Conservation (phyloP, 1,140 invertebrate species). For the Habropoda laboriosa region DNA sequence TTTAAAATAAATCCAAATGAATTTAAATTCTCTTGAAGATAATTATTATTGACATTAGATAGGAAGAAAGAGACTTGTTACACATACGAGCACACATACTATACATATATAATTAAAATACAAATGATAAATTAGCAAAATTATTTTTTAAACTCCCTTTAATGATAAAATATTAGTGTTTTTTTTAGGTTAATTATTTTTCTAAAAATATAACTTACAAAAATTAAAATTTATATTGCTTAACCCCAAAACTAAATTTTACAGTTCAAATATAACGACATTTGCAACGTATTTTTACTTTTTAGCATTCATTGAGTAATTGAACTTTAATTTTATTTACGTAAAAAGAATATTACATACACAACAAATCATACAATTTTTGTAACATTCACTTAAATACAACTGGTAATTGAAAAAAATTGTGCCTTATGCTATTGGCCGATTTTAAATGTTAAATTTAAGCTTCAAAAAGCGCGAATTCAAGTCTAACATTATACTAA, state of each 20-base stretch:
- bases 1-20: neutral
- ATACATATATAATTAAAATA: neutral
- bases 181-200: too few species aligned
- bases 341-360: neutral
- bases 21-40: constrained; percentile 1
- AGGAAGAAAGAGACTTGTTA: neutral
- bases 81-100: too few species aligned
- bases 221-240: too few species aligned
- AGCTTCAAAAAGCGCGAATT: neutral
- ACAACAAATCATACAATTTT: neutral
- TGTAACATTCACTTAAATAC: neutral
- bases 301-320: too few species aligned
- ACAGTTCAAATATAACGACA: too few species aligned
- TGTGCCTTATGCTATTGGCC: neutral
- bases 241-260: too few species aligned
- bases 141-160: neutral
- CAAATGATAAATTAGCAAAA: neutral
- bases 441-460: neutral
- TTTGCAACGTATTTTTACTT: neutral
- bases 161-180: too few species aligned
- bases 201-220: too few species aligned
- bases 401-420: neutral
- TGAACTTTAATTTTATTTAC: too few species aligned
- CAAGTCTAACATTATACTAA: neutral
- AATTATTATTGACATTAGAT: neutral